These are phyloP conservation scores for Dysdera silvatica DNA, from an alignment of 1,140 invertebrate species.

Conservation along the genomic window DNA sequence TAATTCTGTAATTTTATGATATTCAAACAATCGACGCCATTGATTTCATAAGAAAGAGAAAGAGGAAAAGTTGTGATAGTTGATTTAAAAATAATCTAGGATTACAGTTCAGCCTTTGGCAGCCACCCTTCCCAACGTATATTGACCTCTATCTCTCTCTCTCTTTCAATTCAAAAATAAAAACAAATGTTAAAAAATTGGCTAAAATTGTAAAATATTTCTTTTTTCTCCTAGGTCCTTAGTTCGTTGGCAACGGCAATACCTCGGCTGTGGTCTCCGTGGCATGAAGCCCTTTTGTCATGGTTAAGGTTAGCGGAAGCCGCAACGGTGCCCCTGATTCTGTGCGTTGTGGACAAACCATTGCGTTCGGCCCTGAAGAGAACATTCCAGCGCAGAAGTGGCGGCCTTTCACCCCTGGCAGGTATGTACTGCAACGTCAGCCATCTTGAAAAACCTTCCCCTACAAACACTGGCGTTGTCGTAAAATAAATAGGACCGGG, in stretches of 20 bases:
- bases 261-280: slow-evolving; percentile 20
- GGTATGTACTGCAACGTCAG: no score
- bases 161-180: not conserved
- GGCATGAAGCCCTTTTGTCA: slow-evolving; percentile 22
- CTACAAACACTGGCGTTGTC: no score
- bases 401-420: slow-evolving; percentile 10
- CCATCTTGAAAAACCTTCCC: no score
- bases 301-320: slow-evolving; percentile 22
- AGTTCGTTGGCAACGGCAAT: slow-evolving; percentile 7
- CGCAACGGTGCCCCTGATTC: slow-evolving; percentile 10
- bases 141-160: not conserved
- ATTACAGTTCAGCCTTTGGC: not conserved
- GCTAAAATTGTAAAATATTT: not conserved
- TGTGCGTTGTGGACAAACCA: slow-evolving; percentile 18
- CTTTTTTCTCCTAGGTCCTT: slow-evolving; percentile 7
- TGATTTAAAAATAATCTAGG: not conserved
- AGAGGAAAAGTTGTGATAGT: not conserved
- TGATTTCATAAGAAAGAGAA: not conserved
- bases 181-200: no score
- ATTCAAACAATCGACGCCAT: no score
- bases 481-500: no score
- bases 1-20: no score
- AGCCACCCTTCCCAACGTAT: not conserved
- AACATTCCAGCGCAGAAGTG: slow-evolving; percentile 21
- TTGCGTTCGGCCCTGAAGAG: slow-evolving; percentile 13